Evolutionary conservation across 2,113 vertebrate species (phyloP).

Genomic region (Notarius quadriscutis): DNA sequence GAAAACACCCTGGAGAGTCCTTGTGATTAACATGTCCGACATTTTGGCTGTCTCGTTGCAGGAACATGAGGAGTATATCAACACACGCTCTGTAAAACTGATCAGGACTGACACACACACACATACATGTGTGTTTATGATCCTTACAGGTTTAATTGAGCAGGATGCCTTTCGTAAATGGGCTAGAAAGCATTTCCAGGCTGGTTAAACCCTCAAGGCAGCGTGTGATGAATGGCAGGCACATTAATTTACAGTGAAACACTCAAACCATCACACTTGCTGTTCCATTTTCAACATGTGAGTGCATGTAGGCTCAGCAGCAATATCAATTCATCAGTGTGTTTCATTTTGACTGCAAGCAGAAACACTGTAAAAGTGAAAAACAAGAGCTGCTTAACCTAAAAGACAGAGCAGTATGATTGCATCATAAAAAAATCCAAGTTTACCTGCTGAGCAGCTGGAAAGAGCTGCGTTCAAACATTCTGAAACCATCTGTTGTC

Average conservation of each 20-base stretch:
- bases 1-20: background rate
- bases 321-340: slow-evolving; percentile 34
- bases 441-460: background rate
- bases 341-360: slow-evolving; percentile 35
- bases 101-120: background rate
- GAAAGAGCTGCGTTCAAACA: background rate
- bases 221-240: slow-evolving; percentile 35
- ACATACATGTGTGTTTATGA: background rate
- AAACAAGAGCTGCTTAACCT: slow-evolving; percentile 20
- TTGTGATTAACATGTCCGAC: slow-evolving; percentile 3
- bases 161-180: slow-evolving; percentile 43
- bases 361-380: slow-evolving; percentile 11
- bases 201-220: slow-evolving; percentile 33
- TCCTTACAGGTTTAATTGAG: slow-evolving; percentile 40
- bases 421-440: too few species aligned
- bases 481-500: background rate
- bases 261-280: slow-evolving; percentile 25
- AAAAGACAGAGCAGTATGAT: background rate
- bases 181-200: slow-evolving; percentile 38
- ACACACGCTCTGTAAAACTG: background rate
- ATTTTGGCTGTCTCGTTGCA: background rate
- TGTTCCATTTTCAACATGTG: slow-evolving; percentile 14
- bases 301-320: slow-evolving; percentile 20
- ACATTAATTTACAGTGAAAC: slow-evolving; percentile 22
- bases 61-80: background rate